These are phyloP conservation scores for Rhagoletis pomonella DNA, from an alignment of 1,140 invertebrate species.

Conservation along the genomic window DNA sequence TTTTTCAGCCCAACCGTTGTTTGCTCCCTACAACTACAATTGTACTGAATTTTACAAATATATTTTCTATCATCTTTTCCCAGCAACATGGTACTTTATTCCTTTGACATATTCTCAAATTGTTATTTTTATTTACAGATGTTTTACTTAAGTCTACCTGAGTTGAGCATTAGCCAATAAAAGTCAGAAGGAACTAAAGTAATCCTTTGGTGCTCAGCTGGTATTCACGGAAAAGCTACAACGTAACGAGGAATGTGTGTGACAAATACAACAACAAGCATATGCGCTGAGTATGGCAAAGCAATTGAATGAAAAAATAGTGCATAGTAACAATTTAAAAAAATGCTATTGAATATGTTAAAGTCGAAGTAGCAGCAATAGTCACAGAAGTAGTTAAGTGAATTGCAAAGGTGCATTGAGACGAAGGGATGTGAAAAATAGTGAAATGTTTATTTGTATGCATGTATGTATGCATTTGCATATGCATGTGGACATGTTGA, in stretches of 20 bases:
- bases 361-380: background rate
- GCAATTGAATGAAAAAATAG: background rate
- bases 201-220: background rate
- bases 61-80: no score
- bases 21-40: no score
- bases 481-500: background rate
- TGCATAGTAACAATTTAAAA: background rate
- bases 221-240: background rate
- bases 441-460: background rate
- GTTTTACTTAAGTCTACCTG: background rate
- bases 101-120: background rate
- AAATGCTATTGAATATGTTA: constrained; percentile 7
- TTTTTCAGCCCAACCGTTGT: no score
- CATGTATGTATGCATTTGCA: background rate
- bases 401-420: constrained; percentile 24
- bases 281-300: background rate
- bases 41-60: no score
- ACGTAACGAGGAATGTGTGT: background rate
- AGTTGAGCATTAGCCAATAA: background rate
- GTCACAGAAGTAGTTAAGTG: background rate
- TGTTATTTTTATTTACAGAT: background rate
- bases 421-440: background rate
- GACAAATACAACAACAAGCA: background rate
- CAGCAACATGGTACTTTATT: no score
- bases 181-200: background rate